Base-by-base conservation (phyloP, 2,797 vertebrate species). In the Chelon labrosus region DNA sequence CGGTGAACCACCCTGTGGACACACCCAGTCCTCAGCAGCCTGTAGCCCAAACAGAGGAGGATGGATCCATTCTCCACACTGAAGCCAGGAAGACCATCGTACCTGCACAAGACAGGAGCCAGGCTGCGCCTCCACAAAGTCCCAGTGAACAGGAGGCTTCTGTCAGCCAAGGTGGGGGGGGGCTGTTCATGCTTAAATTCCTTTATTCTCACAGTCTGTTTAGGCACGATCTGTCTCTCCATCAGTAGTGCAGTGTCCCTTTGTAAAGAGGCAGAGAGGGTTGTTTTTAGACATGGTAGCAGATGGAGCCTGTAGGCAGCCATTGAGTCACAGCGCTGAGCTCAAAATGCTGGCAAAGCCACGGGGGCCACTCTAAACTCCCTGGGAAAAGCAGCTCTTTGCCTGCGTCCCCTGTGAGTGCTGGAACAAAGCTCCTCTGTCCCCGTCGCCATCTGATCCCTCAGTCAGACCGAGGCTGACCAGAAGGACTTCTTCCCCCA, bases 141-240 rank as follows among this genome's bases (percentile, higher is more conserved):
- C 81, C 85, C 84, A 86, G 85, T 67, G 88, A 86, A 64, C 87
- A 88, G 70, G 88, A 74, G 46, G 70, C 71, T 71, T 74, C 84
- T 50, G 76, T 65, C 74, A 76, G 89, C 74, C 91, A 95, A 94
- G 96, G 97, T 98, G n/a, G n/a, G n/a, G 86, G n/a, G 25, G 10
- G 16, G 52, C 16, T 51, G 13, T 31, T 65, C 2, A 3, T 8
- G 5, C 46, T 4, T 41, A 41, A 41, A 12, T 10, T 12, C 3
- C 3, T 22, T 22, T 22, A 22, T 22, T 22, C 39, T 12, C 13
- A 12, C 39, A 41, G 39, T 41, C 49, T 62, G 44, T 19, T 68
- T 39, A 41, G 11, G 39, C 11, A 42, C 12, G 12, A 3, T 22
- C 22, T 22, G n/a, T 70, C 1, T 8, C 31, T 54, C 49, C 41